These are phyloP conservation scores for Hemibagrus guttatus DNA, from an alignment of 2,797 vertebrate genomes.

Conservation along the genomic window DNA sequence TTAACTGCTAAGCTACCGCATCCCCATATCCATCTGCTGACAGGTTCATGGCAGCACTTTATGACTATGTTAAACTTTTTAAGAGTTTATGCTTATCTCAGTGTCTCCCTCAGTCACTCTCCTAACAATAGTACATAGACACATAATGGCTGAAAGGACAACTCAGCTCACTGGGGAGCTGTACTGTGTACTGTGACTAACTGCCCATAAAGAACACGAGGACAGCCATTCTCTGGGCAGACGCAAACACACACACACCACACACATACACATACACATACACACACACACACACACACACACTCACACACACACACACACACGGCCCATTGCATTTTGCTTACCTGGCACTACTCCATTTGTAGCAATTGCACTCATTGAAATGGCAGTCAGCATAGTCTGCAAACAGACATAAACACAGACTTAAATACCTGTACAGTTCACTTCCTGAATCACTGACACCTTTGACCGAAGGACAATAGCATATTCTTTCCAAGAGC, in stretches of 20 bases:
- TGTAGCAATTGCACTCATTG: slow-evolving; percentile 98
- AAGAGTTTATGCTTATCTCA: not conserved
- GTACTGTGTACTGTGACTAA: slow-evolving; percentile 51
- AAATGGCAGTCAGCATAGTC: slow-evolving; percentile 99
- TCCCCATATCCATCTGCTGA: no score
- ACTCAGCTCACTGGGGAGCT: slow-evolving; percentile 51
- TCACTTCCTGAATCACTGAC: not conserved
- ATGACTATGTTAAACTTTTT: not conserved
- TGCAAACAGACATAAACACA: slow-evolving; percentile 65
- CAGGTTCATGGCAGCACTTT: no score
- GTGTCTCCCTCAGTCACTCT: not conserved
- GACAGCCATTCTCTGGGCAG: slow-evolving; percentile 42
- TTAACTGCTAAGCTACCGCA: no score
- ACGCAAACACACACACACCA: slow-evolving; percentile 12
- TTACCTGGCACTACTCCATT: slow-evolving; percentile 97
- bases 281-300: slow-evolving; percentile 12
- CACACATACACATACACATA: slow-evolving; percentile 9
- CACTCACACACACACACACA: slow-evolving; percentile 27
- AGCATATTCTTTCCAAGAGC: no score
- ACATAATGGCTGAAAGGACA: slow-evolving; percentile 13
- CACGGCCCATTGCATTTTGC: slow-evolving; percentile 50
- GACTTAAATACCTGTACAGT: slow-evolving; percentile 11
- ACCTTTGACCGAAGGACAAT: not conserved
- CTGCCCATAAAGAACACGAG: slow-evolving; percentile 57
- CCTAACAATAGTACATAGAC: not conserved